Base-by-base conservation (phyloP, 2,888 invertebrate genomes). In the Empis livida region DNA sequence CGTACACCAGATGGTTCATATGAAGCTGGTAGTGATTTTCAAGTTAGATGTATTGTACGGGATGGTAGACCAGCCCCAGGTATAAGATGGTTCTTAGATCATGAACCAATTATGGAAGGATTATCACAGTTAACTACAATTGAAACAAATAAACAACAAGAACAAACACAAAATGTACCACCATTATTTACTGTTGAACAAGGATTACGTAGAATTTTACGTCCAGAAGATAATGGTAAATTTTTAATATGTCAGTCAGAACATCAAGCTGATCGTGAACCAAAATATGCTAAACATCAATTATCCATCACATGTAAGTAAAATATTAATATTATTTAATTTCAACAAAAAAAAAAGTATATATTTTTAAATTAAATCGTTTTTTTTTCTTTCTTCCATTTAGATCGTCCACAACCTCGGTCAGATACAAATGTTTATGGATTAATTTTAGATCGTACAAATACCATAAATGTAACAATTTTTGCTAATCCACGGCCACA, bases 31-130 rank as follows among this genome's bases (percentile, higher is more conserved):
- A 80, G 80, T 15, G 66, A 67, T 14, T 71, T 87, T 58, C 67
- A 68, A 55, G 83, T 83, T 1, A 76, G 75, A 50, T 88, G 88
- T 64, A 66, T 75, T 37, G 82, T 84, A 1, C 71, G 75, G 44
- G 75, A 79, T 51, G 86, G 84, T 5, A 71, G 85, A 57, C 88
- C 88, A 0, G 79, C 80, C 0, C 84, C 87, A 1, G 84, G 80
- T 57, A 79, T 88, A 54, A 74, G 76, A n/a, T 83, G 87, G 78
- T 80, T 71, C 57, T 64, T 87, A 42, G 81, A 80, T 56, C 77
- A 81, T 40, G 75, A 79, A 50, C 76, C 73, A 1, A 70, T 86
- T 20, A 68, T 74, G 3, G 72, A 74, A 9, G 79, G 77, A 1
- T 64, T 79, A 1, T 74, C 75, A 55, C 70, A 73, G 58, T 73